Conservation (phyloP, 2,113 vertebrate species). For the Hirundichthys speculiger region DNA sequence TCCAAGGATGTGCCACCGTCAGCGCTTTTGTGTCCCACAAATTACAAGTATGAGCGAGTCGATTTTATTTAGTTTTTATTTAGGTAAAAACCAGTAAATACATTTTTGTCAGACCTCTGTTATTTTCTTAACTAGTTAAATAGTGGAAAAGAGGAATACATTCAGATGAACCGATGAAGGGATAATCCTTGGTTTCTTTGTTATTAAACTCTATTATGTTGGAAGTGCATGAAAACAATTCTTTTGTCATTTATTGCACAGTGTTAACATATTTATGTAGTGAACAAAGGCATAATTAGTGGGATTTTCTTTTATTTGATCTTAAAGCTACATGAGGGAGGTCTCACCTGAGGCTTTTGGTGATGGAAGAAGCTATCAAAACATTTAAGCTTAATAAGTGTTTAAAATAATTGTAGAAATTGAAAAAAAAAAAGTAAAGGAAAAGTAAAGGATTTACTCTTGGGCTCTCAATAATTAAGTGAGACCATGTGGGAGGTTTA, state of each 20-base stretch:
- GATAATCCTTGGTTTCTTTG: slow-evolving; percentile 13
- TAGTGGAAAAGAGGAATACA: too few species aligned
- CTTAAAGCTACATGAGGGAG: slow-evolving; percentile 2
- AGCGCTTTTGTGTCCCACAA: not conserved
- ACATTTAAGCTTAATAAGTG: not conserved
- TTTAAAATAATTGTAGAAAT: not conserved
- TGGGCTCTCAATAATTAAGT: too few species aligned
- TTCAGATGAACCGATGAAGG: not conserved
- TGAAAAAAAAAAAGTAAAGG: too few species aligned
- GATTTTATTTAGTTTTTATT: too few species aligned
- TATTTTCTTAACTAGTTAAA: not conserved
- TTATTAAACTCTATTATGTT: slow-evolving; percentile 13
- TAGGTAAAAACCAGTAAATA: too few species aligned
- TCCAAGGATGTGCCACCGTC: not conserved
- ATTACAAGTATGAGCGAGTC: not conserved
- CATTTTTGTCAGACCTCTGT: slow-evolving; percentile 9
- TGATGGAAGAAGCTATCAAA: not conserved
- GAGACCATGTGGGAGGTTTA: too few species aligned
- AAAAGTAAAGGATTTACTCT: too few species aligned
- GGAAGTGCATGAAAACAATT: too few species aligned
- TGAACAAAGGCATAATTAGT: slow-evolving; percentile 16
- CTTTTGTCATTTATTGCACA: slow-evolving; percentile 12
- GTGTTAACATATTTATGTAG: slow-evolving; percentile 26
- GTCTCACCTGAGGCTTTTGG: not conserved
- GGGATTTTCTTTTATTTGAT: not conserved